Evolutionary conservation across 2,888 invertebrate genomes (phyloP), one percentile per base, ranked within the genome.

Genomic region (Trissoscelio sp.): DNA sequence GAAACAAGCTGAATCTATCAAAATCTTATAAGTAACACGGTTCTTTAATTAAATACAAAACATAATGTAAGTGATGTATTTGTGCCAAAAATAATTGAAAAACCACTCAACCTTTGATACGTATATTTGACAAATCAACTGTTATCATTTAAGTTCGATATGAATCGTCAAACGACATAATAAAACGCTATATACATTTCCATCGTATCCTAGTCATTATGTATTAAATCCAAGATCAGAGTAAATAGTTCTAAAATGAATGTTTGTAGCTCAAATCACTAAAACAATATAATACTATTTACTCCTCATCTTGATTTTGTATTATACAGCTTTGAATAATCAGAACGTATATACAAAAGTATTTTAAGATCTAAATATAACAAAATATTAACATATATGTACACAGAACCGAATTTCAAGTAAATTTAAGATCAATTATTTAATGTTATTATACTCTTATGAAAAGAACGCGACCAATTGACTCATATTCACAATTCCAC

Each of bases 291-390:
- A 7, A 7, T 31, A 16, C 14, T 46, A 37, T 46, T 46, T 44
- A 22, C 46, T 70, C 46, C 20, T 18, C 7, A 14, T 28, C 31
- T 62, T 73, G 64, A 37, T 20, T 9, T 14, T 44, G 57, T 74
- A 57, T 48, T 34, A 22, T 66, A 58, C 57, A 66, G 18, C 55
- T 64, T 34, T 31, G 11, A 55, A 44, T 20, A 44, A 16, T 58
- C 42, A 31, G 20, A 64, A 53, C 34, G 24, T 74, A 74, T 74
- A 34, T 74, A 74, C 74, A 74, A 46, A 58, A 44, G 48, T 18
- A 55, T 18, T 57, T 44, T 64, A 24, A 18, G 22, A 44, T 46
- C 57, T 74, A 66, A 74, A 9, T 37, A 14, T 66, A 74, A 74
- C 64, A 57, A 74, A 66, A 66, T 66, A 66, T 57, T 53, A 58